A percentile compares a stretch with the other conserved stretches of the same genome.
Evolutionary conservation across 2,797 vertebrate genomes (phyloP).

Genomic region (Esox masquinongy): DNA sequence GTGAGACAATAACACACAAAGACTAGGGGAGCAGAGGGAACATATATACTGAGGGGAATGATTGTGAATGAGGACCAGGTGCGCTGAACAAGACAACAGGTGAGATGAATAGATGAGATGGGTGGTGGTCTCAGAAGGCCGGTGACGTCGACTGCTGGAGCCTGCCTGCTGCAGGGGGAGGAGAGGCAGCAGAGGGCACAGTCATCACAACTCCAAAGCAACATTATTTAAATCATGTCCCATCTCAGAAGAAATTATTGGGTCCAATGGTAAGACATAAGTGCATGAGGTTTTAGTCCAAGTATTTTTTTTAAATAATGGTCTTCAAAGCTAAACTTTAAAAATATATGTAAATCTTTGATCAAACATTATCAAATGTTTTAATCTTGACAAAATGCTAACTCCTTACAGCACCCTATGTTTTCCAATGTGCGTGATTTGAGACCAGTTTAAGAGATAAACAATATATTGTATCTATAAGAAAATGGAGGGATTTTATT

Average conservation of each 20-base stretch:
- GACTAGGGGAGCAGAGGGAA: too few relatives aligned
- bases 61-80: too few relatives aligned
- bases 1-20: too few relatives aligned
- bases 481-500: slow-evolving; percentile 33
- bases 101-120: too few relatives aligned
- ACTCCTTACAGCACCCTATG: slow-evolving; percentile 16
- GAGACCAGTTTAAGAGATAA: slow-evolving; percentile 35
- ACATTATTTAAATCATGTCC: too few relatives aligned
- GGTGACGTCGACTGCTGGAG: too few relatives aligned
- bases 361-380: slow-evolving; percentile 32
- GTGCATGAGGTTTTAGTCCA: slow-evolving; percentile 40
- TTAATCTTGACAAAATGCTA: slow-evolving; percentile 37
- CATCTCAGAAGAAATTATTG: slow-evolving; percentile 20
- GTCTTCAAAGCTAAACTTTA: slow-evolving; percentile 37
- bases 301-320: slow-evolving; percentile 39
- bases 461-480: slow-evolving; percentile 33
- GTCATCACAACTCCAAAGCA: too few relatives aligned
- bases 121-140: too few relatives aligned
- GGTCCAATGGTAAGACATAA: slow-evolving; percentile 34
- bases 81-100: too few relatives aligned
- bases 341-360: slow-evolving; percentile 40
- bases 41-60: too few relatives aligned
- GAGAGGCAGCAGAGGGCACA: too few relatives aligned
- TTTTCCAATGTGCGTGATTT: slow-evolving; percentile 37
- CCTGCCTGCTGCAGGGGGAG: too few relatives aligned